phyloP scores from a whole-genome alignment of 2,888 invertebrate species.

The Thecophora atra region DNA sequence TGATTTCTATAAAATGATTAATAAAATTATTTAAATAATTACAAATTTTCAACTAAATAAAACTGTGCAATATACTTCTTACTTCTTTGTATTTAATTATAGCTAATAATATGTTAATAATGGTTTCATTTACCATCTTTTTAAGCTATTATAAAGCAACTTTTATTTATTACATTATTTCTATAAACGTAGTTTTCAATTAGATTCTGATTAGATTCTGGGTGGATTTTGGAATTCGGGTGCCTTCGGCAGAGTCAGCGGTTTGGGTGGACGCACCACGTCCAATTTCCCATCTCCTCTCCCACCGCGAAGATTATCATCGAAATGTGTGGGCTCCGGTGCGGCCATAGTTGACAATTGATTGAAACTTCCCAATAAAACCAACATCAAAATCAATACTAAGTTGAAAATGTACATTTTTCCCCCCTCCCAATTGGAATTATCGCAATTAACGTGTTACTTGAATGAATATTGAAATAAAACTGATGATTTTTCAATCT shows the following conservation, averaged over 20 bases:
- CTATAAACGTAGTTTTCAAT: no score
- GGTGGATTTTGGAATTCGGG: neutral
- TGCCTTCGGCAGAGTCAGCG: conserved; percentile 5
- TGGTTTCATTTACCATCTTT: no score
- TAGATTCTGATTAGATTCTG: neutral
- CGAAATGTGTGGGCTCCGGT: neutral
- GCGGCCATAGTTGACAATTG: conserved; percentile 16
- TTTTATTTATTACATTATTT: no score
- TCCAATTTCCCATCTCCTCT: neutral
- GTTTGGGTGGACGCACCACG: conserved; percentile 11
- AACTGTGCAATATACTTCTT: no score
- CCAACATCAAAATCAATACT: conserved; percentile 6
- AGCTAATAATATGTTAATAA: no score
- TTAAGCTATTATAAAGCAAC: no score
- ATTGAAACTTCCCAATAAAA: conserved; percentile 3
- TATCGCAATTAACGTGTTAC: neutral
- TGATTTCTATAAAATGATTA: no score
- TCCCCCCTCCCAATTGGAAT: neutral
- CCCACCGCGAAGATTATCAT: neutral
- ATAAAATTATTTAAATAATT: neutral
- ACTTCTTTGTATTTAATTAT: neutral
- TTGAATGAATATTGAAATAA: neutral
- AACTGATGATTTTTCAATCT: neutral
- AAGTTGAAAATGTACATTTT: conserved; percentile 18
- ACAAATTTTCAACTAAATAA: no score